Conservation (phyloP, 2,113 vertebrate genomes). For the Microcebus tavaratra region DNA sequence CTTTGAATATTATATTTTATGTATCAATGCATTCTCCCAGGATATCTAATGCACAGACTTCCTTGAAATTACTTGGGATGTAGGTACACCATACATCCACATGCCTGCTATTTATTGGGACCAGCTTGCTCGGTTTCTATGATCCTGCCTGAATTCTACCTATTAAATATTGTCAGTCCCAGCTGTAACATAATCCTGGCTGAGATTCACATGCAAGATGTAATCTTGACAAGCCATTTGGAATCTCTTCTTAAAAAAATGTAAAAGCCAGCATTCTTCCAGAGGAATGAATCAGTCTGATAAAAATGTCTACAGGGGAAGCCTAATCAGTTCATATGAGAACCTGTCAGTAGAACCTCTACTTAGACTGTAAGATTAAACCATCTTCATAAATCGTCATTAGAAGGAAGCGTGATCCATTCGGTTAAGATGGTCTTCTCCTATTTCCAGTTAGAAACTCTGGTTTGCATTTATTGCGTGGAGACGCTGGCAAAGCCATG, state of each 20-base stretch:
- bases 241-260: conserved; percentile 81
- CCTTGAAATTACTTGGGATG: conserved; percentile 37
- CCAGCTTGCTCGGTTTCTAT: conserved; percentile 63
- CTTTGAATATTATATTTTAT: conserved; percentile 42
- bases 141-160: conserved; percentile 71
- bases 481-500: background rate
- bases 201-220: conserved; percentile 83
- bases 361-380: conserved; percentile 82
- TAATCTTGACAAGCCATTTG: conserved; percentile 85
- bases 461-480: background rate
- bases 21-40: conserved; percentile 1
- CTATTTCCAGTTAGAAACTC: conserved; percentile 69
- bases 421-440: conserved; percentile 69
- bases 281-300: conserved; percentile 81
- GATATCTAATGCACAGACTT: background rate
- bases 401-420: conserved; percentile 65
- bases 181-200: conserved; percentile 78
- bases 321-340: conserved; percentile 80
- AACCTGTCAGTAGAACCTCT: conserved; percentile 82
- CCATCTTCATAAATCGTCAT: conserved; percentile 80
- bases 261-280: conserved; percentile 84
- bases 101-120: conserved; percentile 67
- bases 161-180: conserved; percentile 78
- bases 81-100: background rate
- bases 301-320: conserved; percentile 82